Conservation (phyloP, 2,888 invertebrate genomes). For the Hemaris fuciformis region DNA sequence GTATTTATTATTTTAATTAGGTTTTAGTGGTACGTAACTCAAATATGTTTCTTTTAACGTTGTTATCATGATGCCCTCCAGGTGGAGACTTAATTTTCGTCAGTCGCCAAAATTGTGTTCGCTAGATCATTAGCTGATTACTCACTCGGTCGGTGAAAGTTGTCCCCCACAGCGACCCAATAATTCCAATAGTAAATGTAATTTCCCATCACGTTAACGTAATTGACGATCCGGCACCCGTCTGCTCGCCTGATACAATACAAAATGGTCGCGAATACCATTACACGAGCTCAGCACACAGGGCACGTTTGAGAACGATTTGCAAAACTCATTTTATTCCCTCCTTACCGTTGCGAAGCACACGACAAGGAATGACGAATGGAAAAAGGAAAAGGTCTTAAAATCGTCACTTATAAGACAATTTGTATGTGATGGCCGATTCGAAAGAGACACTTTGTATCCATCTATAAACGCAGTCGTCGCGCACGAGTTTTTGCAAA, state of each 20-base stretch:
- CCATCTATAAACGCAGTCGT: conserved; percentile 51
- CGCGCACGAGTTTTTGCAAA: conserved; percentile 51
- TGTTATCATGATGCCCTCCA: no score
- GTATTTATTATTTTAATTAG: no score
- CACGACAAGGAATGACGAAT: conserved; percentile 69
- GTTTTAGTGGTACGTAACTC: no score
- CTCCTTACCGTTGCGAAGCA: conserved; percentile 68
- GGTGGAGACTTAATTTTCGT: no score
- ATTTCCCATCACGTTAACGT: neutral
- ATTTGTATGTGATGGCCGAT: conserved; percentile 65
- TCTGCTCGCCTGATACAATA: conserved; percentile 3
- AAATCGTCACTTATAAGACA: conserved; percentile 45
- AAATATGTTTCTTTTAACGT: no score
- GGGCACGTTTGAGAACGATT: conserved; percentile 61
- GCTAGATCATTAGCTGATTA: no score
- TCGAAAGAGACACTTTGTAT: conserved; percentile 60
- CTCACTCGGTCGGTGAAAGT: neutral
- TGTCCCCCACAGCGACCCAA: neutral
- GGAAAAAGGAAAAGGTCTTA: conserved; percentile 65
- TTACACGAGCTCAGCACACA: conserved; percentile 18
- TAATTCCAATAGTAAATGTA: neutral
- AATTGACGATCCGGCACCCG: conserved; percentile 4
- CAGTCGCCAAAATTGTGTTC: no score
- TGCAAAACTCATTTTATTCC: conserved; percentile 61
- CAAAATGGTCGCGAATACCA: conserved; percentile 11